Percentiles rank a stretch among this genome's conserved stretches.
phyloP scores from a whole-genome alignment of 23 tunicate genomes.

The Diplosoma virens region DNA sequence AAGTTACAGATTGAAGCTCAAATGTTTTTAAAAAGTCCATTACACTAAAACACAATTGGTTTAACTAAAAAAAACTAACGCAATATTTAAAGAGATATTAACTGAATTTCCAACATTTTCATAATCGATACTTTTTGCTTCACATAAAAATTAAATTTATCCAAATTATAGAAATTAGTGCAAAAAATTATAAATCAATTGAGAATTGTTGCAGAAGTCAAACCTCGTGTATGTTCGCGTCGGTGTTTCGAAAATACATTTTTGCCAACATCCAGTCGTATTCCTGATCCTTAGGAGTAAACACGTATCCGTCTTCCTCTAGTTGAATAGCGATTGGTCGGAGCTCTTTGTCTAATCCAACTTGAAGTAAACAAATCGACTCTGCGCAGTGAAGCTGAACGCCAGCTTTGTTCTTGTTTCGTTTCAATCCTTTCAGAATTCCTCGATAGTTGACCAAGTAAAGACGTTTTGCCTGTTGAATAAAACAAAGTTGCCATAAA shows the following conservation, averaged over 20 bases:
- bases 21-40: too few species aligned
- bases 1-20: too few species aligned
- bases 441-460: conserved; percentile 11
- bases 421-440: neutral
- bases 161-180: too few species aligned
- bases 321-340: conserved; percentile 78
- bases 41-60: too few species aligned
- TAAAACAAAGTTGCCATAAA: neutral
- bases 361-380: conserved; percentile 42
- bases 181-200: too few species aligned
- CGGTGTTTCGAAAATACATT: conserved; percentile 43
- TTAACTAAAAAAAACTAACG: too few species aligned
- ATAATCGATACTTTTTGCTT: too few species aligned
- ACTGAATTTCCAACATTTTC: too few species aligned
- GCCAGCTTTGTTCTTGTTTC: neutral
- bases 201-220: too few species aligned
- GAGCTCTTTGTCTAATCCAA: conserved; percentile 26
- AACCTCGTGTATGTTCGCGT: conserved; percentile 29
- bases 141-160: too few species aligned
- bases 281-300: conserved; percentile 47
- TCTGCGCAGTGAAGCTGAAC: conserved; percentile 5
- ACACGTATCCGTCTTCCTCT: conserved; percentile 37
- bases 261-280: conserved; percentile 79
- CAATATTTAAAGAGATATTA: too few species aligned
- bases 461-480: neutral